Evolutionary conservation across 2,888 invertebrate genomes (phyloP).

Genomic region (Allophyes oxyacanthae): DNA sequence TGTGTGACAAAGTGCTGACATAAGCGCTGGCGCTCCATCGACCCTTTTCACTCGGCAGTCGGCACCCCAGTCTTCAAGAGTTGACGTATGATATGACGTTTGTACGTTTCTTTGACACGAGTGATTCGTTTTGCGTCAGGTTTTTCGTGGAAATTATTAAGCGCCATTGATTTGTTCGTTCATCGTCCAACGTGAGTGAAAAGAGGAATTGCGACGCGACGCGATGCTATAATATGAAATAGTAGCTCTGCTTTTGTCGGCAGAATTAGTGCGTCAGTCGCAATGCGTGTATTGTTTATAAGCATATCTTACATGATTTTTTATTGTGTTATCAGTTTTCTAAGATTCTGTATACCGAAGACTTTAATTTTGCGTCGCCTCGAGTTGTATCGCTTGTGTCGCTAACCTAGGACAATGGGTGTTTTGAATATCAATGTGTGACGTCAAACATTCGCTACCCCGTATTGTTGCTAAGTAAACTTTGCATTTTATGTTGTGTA

Average conservation of each 20-base stretch:
- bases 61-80: constrained; percentile 34
- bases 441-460: constrained; percentile 15
- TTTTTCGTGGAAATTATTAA: constrained; percentile 41
- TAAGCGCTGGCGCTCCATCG: constrained; percentile 66
- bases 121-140: constrained; percentile 40
- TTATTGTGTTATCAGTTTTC: background rate
- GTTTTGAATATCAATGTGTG: constrained; percentile 8
- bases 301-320: too few relatives aligned
- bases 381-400: background rate
- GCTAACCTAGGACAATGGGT: background rate
- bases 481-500: constrained; percentile 23
- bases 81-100: constrained; percentile 46
- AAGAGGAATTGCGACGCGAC: background rate
- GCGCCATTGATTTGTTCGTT: constrained; percentile 10
- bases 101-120: constrained; percentile 39
- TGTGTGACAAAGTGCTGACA: constrained; percentile 77
- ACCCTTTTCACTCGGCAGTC: constrained; percentile 66
- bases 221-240: background rate
- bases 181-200: constrained; percentile 4
- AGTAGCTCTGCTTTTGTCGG: background rate
- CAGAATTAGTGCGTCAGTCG: too few relatives aligned
- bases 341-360: background rate
- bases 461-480: constrained; percentile 18
- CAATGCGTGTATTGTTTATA: too few relatives aligned
- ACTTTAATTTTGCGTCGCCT: background rate